phyloP scores from a whole-genome alignment of 2,888 invertebrate species.

The Dolichopus griseipennis region DNA sequence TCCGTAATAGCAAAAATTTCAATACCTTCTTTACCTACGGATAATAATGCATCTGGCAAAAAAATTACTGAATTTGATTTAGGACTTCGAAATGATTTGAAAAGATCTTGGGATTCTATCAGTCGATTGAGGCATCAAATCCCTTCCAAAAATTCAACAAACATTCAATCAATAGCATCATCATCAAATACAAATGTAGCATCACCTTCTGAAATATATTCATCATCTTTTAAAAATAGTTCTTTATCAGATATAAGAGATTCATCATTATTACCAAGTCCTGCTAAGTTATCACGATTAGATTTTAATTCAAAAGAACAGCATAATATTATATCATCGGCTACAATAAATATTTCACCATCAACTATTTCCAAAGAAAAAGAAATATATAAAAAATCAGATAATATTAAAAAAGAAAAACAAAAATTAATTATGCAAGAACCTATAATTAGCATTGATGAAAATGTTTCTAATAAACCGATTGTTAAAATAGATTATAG shows the following conservation, averaged over 20 bases:
- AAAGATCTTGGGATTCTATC: slow-evolving; percentile 20
- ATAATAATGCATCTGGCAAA: not conserved
- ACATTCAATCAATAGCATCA: slow-evolving; percentile 13
- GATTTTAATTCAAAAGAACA: slow-evolving; percentile 12
- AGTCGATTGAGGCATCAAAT: slow-evolving; percentile 14
- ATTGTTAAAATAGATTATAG: slow-evolving; percentile 43
- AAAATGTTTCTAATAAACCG: slow-evolving; percentile 34
- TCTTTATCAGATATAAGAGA: not conserved
- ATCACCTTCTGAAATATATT: slow-evolving; percentile 7
- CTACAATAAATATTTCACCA: slow-evolving; percentile 22
- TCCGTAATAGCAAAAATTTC: slow-evolving; percentile 15
- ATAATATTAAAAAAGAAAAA: slow-evolving; percentile 14
- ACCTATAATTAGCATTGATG: slow-evolving; percentile 37
- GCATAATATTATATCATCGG: slow-evolving; percentile 27
- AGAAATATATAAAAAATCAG: slow-evolving; percentile 7
- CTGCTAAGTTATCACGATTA: slow-evolving; percentile 11
- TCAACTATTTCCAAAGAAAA: slow-evolving; percentile 11
- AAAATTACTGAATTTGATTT: slow-evolving; percentile 9
- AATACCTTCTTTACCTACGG: slow-evolving; percentile 14
- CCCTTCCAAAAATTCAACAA: slow-evolving; percentile 20
- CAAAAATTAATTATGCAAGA: slow-evolving; percentile 30
- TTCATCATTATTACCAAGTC: not conserved
- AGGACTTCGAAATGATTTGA: slow-evolving; percentile 19
- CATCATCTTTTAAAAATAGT: slow-evolving; percentile 14
- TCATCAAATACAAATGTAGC: not conserved